phyloP scores from a whole-genome alignment of 2,797 vertebrate genomes.

The Syngnathus rostellatus region DNA sequence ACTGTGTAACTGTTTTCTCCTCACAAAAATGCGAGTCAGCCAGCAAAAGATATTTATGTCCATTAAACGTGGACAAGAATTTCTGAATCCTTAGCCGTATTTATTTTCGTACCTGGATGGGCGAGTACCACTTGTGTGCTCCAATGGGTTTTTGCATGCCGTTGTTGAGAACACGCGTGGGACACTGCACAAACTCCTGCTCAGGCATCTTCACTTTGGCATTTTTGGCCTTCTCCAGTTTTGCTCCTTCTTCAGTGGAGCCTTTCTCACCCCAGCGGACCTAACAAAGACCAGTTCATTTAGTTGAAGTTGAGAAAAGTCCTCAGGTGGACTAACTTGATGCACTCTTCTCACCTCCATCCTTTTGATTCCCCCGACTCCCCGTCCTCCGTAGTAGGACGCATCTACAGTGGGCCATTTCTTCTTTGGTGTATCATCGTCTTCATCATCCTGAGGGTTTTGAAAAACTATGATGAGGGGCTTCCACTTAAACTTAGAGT shows the following conservation, averaged over 20 bases:
- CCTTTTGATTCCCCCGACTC: conserved; percentile 94
- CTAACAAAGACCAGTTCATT: conserved; percentile 48
- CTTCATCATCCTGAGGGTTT: conserved; percentile 81
- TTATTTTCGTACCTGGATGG: conserved; percentile 79
- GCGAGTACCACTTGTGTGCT: conserved; percentile 90
- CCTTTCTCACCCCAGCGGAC: conserved; percentile 97
- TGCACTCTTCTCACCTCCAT: conserved; percentile 80
- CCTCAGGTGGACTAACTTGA: not conserved
- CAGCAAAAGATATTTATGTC: conserved; percentile 13
- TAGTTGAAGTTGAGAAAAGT: not conserved
- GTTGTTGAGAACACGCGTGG: conserved; percentile 77
- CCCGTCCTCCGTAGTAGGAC: conserved; percentile 94
- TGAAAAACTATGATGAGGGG: conserved; percentile 1
- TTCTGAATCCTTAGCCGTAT: not conserved
- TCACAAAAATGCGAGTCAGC: conserved; percentile 58
- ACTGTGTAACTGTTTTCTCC: not conserved
- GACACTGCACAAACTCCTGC: conserved; percentile 77
- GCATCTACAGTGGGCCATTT: conserved; percentile 98
- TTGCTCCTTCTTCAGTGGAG: conserved; percentile 95
- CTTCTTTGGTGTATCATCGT: conserved; percentile 87
- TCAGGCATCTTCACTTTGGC: conserved; percentile 96
- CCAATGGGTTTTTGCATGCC: conserved; percentile 73
- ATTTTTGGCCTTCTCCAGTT: conserved; percentile 96
- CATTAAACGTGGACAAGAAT: not conserved
- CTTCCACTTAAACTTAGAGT: not conserved